A percentile compares a stretch with the other conserved stretches of the same genome.
These are phyloP conservation scores for Calidris pugnax DNA, from an alignment of 2,113 vertebrate species.

Conservation along the genomic window DNA sequence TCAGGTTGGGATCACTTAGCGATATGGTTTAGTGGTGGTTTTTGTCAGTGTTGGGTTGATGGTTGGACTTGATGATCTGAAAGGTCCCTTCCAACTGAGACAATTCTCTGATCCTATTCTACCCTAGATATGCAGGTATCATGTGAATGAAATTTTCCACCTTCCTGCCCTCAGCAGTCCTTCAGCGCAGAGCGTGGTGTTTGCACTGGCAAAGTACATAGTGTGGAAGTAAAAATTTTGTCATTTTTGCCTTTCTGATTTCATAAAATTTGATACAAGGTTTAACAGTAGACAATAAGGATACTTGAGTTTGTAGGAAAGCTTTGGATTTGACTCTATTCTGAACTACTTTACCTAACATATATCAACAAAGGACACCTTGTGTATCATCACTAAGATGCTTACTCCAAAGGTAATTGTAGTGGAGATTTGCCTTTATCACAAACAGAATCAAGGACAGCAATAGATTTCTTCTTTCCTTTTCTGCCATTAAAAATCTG, in stretches of 20 bases:
- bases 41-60: no score
- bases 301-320: background rate
- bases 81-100: no score
- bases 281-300: background rate
- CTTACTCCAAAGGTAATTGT: background rate
- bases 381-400: background rate
- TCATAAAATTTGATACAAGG: background rate
- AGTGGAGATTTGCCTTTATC: background rate
- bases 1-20: background rate
- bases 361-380: background rate
- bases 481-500: background rate
- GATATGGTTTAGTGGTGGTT: no score
- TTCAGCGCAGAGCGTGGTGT: background rate
- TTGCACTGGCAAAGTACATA: background rate
- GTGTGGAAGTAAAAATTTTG: background rate
- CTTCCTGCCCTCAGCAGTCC: background rate
- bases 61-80: no score
- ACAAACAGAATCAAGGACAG: background rate
- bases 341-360: background rate
- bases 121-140: background rate
- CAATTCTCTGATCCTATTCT: no score
- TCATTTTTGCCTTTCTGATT: background rate
- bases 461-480: background rate
- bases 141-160: background rate
- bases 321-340: background rate